Conservation (phyloP, 2,888 invertebrate species). For the Drosophila anomelani region DNA sequence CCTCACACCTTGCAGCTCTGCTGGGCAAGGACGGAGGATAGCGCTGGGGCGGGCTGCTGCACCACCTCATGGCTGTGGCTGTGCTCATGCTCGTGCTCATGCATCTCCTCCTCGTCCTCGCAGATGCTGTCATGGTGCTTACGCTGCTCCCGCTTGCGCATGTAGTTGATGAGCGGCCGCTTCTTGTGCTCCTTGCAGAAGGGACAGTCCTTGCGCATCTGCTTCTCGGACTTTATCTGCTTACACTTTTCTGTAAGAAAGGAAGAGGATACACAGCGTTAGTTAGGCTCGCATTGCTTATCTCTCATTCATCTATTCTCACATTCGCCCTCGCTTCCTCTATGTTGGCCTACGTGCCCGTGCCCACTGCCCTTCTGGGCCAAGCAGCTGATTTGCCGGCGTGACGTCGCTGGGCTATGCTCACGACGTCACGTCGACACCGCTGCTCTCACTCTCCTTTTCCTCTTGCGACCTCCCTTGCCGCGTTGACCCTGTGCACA, state of each 20-base stretch:
- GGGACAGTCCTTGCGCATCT: conserved; percentile 85
- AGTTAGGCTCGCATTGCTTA: conserved; percentile 4
- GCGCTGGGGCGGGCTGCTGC: conserved; percentile 53
- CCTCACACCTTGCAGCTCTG: conserved; percentile 71
- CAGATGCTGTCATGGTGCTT: conserved; percentile 85
- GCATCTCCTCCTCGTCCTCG: conserved; percentile 84
- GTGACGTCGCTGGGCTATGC: conserved; percentile 37
- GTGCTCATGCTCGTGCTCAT: conserved; percentile 83
- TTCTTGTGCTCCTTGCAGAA: conserved; percentile 86
- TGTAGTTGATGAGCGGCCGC: conserved; percentile 85
- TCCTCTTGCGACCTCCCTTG: conserved; percentile 24
- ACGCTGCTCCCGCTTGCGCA: conserved; percentile 85
- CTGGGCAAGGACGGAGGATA: conserved; percentile 60
- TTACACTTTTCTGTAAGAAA: conserved; percentile 56
- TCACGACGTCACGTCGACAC: conserved; percentile 52
- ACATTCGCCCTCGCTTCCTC: conserved; percentile 8
- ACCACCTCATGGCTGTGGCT: conserved; percentile 51
- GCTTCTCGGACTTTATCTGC: conserved; percentile 81
- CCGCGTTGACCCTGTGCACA: conserved; percentile 60
- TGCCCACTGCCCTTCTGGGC: conserved; percentile 28
- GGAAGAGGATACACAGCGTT: conserved; percentile 10
- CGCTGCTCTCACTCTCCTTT: background rate
- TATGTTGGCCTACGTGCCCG: conserved; percentile 60
- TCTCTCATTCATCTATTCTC: background rate
- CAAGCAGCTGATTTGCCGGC: conserved; percentile 30